These are phyloP conservation scores for Smutsia temminckii DNA, from an alignment of 2,797 vertebrate genomes.

Conservation along the genomic window DNA sequence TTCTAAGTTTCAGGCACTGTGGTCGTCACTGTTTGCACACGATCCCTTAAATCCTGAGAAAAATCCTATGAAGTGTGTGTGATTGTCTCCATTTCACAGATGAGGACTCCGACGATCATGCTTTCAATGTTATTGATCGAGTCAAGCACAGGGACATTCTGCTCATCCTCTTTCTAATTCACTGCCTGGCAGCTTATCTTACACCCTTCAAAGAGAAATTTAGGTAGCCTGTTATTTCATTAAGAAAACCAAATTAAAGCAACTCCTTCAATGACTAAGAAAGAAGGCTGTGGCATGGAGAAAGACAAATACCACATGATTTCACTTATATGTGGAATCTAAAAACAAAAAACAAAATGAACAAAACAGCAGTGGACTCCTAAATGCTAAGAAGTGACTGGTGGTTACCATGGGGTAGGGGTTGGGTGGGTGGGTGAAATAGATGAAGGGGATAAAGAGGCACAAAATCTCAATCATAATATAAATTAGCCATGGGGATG, in stretches of 20 bases:
- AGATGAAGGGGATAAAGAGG: too few relatives aligned
- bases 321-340: too few relatives aligned
- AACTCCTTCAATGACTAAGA: not conserved
- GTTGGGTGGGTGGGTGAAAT: too few relatives aligned
- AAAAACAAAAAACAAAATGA: too few relatives aligned
- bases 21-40: not conserved
- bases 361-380: too few relatives aligned
- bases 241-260: not conserved
- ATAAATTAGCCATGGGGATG: too few relatives aligned
- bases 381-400: too few relatives aligned
- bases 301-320: too few relatives aligned
- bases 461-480: too few relatives aligned
- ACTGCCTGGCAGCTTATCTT: not conserved
- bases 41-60: not conserved
- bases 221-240: not conserved
- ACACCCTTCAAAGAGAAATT: not conserved
- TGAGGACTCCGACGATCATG: not conserved
- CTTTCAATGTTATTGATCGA: not conserved
- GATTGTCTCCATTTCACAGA: not conserved
- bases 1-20: not conserved
- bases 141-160: not conserved
- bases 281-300: not conserved
- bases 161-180: not conserved
- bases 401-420: too few relatives aligned
- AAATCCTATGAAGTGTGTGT: not conserved